These are phyloP conservation scores for Chloebia gouldiae DNA, from an alignment of 2,113 vertebrate species.

Conservation along the genomic window DNA sequence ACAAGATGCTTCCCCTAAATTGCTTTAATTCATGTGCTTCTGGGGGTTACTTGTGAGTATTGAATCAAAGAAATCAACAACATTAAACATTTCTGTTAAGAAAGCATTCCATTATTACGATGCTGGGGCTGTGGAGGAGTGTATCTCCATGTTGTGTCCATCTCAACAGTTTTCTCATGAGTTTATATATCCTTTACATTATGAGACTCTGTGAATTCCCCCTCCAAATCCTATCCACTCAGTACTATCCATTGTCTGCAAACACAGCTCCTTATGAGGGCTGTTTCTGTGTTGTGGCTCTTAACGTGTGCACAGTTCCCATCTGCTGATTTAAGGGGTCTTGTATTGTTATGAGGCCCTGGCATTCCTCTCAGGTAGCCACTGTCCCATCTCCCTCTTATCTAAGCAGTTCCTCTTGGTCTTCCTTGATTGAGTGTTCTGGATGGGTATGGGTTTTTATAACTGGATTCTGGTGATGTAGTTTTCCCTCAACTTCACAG, in stretches of 20 bases:
- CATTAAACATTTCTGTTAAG: background rate
- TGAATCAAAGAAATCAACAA: background rate
- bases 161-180: background rate
- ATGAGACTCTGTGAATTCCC: background rate
- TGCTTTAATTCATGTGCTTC: background rate
- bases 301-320: accelerated
- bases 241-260: background rate
- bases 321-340: background rate
- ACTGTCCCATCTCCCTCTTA: background rate
- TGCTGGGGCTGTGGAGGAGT: accelerated
- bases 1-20: background rate
- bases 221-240: background rate
- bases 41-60: background rate
- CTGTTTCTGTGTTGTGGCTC: background rate
- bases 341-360: background rate
- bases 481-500: accelerated
- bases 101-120: background rate
- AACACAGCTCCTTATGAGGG: background rate
- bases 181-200: background rate
- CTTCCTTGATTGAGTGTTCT: background rate
- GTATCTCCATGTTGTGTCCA: background rate
- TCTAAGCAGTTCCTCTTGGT: background rate
- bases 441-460: background rate
- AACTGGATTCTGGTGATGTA: background rate
- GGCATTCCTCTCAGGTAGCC: background rate